A percentile compares a stretch with the other conserved stretches of the same genome.
phyloP scores from a whole-genome alignment of 2,113 vertebrate genomes.

The Canis aureus region DNA sequence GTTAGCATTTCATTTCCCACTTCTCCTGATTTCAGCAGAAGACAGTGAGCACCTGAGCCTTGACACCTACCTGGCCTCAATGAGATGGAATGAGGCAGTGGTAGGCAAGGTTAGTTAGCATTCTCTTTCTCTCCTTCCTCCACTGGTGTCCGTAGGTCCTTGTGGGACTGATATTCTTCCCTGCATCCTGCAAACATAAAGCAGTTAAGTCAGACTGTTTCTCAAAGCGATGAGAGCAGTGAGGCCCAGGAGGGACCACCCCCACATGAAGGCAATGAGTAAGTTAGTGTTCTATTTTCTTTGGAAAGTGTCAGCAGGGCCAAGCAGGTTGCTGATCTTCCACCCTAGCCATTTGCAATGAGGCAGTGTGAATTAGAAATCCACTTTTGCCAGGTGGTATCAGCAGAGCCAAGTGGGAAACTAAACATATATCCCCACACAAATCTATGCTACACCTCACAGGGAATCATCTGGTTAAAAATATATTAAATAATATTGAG shows the following conservation, averaged over 20 bases:
- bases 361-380: neutral
- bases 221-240: neutral
- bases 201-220: neutral
- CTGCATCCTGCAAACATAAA: neutral
- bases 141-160: neutral
- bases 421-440: neutral
- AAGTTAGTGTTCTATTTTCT: neutral
- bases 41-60: neutral
- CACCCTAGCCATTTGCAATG: neutral
- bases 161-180: neutral
- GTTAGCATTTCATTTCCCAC: neutral
- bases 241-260: neutral
- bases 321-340: constrained; percentile 7
- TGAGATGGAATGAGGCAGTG: neutral
- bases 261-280: neutral
- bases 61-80: neutral
- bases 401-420: neutral
- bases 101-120: neutral
- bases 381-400: neutral
- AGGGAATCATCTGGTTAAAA: neutral
- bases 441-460: neutral
- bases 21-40: neutral
- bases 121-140: neutral
- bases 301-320: neutral
- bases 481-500: neutral